These are phyloP conservation scores for Orthosia gothica DNA, from an alignment of 2,888 invertebrate genomes.

Conservation along the genomic window DNA sequence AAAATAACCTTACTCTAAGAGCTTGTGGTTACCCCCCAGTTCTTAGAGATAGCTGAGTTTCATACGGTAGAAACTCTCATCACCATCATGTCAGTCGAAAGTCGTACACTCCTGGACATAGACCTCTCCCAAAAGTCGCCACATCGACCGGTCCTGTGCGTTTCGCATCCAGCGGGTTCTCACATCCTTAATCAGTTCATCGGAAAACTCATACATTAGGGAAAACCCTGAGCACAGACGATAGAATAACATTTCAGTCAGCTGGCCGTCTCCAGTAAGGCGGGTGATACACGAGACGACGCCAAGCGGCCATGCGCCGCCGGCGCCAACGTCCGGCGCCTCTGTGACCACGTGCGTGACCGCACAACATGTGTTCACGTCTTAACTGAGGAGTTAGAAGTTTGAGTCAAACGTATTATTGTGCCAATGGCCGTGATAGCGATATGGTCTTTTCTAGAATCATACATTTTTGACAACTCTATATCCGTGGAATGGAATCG, in stretches of 20 bases:
- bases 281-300: slow-evolving; percentile 45
- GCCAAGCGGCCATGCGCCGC: slow-evolving; percentile 36
- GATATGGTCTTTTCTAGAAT: not conserved
- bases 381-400: slow-evolving; percentile 13
- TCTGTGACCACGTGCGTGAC: slow-evolving; percentile 60
- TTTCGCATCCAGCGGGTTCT: too few species aligned
- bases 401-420: not conserved
- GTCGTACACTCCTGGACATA: too few species aligned
- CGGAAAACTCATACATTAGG: too few species aligned
- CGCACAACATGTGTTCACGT: slow-evolving; percentile 48
- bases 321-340: slow-evolving; percentile 50
- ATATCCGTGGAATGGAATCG: too few species aligned
- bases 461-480: too few species aligned
- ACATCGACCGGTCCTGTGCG: too few species aligned
- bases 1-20: too few species aligned
- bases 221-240: slow-evolving; percentile 1
- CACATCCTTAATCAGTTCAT: too few species aligned
- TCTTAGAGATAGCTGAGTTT: not conserved
- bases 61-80: too few species aligned
- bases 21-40: too few species aligned
- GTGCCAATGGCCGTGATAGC: not conserved
- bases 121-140: too few species aligned
- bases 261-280: slow-evolving; percentile 35
- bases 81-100: too few species aligned
- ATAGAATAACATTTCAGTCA: slow-evolving; percentile 9